Evolutionary conservation across 2,888 invertebrate species (phyloP).

Genomic region (Eustalomyia histrio): DNA sequence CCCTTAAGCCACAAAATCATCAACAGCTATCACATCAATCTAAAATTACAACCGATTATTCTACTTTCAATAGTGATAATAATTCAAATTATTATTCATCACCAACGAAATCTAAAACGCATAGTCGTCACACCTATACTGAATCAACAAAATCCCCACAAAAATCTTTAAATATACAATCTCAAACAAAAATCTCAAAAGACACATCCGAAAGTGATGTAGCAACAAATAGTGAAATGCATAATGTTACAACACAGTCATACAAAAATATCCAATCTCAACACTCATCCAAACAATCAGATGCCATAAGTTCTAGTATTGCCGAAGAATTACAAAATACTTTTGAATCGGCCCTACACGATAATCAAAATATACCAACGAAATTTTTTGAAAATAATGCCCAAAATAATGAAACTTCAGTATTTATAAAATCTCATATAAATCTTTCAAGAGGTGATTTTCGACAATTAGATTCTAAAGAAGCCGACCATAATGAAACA

Average conservation of each 20-base stretch:
- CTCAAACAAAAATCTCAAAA: conserved; percentile 4
- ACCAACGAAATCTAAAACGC: not conserved
- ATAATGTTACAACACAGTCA: conserved; percentile 21
- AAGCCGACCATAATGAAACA: conserved; percentile 45
- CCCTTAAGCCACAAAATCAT: not conserved
- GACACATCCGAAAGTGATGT: not conserved
- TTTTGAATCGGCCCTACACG: conserved; percentile 54
- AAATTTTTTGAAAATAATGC: not conserved
- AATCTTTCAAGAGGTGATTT: conserved; percentile 70
- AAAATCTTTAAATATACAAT: not conserved
- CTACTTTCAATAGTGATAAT: not conserved
- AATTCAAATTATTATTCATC: conserved; percentile 2
- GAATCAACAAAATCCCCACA: not conserved
- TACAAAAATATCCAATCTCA: not conserved
- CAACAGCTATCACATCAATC: not conserved
- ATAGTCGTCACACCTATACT: not conserved
- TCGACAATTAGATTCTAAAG: conserved; percentile 34
- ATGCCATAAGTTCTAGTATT: conserved; percentile 52
- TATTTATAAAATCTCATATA: conserved; percentile 68
- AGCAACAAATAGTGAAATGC: conserved; percentile 4
- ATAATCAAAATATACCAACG: conserved; percentile 51
- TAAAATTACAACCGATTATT: not conserved
- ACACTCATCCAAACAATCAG: not conserved
- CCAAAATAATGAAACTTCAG: conserved; percentile 9
- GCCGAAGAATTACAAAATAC: conserved; percentile 65